Evolutionary conservation across 2,797 vertebrate genomes (phyloP).

Genomic region (Acanthurus lineatus): DNA sequence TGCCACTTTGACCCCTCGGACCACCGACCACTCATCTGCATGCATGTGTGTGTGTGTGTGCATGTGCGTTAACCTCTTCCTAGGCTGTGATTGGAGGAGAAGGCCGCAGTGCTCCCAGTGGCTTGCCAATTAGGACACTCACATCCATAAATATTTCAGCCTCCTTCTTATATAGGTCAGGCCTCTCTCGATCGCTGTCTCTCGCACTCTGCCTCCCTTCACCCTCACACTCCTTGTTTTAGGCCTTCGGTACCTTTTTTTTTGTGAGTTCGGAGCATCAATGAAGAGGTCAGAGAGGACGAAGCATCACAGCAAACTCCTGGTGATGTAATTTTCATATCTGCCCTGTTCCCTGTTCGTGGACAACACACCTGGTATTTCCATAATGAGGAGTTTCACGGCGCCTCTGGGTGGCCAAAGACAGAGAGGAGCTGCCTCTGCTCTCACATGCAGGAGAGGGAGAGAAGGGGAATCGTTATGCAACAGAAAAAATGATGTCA

Average conservation of each 20-base stretch:
- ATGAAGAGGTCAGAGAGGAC: slow-evolving; percentile 40
- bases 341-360: slow-evolving; percentile 33
- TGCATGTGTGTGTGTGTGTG: slow-evolving; percentile 44
- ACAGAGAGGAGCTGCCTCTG: slow-evolving; percentile 42
- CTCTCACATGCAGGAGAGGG: slow-evolving; percentile 32
- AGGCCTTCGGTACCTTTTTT: too few species aligned
- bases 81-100: slow-evolving; percentile 79
- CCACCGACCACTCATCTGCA: slow-evolving; percentile 20
- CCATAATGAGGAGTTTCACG: slow-evolving; percentile 64
- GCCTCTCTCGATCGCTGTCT: slow-evolving; percentile 76
- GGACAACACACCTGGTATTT: slow-evolving; percentile 67
- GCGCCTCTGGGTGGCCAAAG: slow-evolving; percentile 59
- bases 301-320: slow-evolving; percentile 1
- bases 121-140: slow-evolving; percentile 89
- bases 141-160: slow-evolving; percentile 91
- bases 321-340: slow-evolving; percentile 29
- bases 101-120: slow-evolving; percentile 84
- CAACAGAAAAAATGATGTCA: slow-evolving; percentile 67
- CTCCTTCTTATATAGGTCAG: slow-evolving; percentile 88
- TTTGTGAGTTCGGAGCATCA: too few species aligned
- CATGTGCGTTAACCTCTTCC: slow-evolving; percentile 69
- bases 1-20: slow-evolving; percentile 34
- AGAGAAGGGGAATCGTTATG: slow-evolving; percentile 52
- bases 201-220: slow-evolving; percentile 61
- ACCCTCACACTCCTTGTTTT: slow-evolving; percentile 58